Evolutionary conservation across 2,888 invertebrate genomes (phyloP).

Genomic region (Synanthedon formicaeformis): DNA sequence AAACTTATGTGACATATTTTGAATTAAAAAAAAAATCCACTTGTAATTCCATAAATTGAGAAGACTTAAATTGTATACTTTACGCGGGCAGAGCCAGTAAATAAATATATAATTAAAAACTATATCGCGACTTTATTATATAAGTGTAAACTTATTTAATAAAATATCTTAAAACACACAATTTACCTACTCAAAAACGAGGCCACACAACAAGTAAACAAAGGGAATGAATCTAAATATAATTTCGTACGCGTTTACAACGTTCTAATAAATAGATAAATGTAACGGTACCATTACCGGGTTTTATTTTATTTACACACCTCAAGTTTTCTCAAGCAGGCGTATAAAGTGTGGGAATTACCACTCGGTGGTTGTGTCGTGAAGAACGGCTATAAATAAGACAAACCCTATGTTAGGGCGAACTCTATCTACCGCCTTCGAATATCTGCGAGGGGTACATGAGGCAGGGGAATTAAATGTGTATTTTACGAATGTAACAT

Average conservation of each 20-base stretch:
- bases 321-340: slow-evolving; percentile 40
- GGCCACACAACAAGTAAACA: background rate
- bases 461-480: too few species aligned
- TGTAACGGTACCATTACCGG: slow-evolving; percentile 41
- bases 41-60: too few species aligned
- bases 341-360: slow-evolving; percentile 49
- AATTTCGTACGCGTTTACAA: slow-evolving; percentile 20
- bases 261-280: slow-evolving; percentile 36
- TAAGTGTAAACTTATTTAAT: too few species aligned
- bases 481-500: too few species aligned
- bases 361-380: slow-evolving; percentile 31
- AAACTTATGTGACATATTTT: too few species aligned
- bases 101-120: too few species aligned
- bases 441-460: background rate
- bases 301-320: slow-evolving; percentile 55
- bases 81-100: too few species aligned
- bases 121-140: too few species aligned
- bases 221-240: slow-evolving; percentile 9
- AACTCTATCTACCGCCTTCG: background rate
- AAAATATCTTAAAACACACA: too few species aligned
- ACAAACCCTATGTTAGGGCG: slow-evolving; percentile 3
- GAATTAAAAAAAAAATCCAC: too few species aligned
- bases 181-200: too few species aligned
- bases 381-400: slow-evolving; percentile 27
- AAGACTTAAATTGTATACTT: too few species aligned